phyloP scores from a whole-genome alignment of 2,888 invertebrate species.

The Sinhomidia bicolor region DNA sequence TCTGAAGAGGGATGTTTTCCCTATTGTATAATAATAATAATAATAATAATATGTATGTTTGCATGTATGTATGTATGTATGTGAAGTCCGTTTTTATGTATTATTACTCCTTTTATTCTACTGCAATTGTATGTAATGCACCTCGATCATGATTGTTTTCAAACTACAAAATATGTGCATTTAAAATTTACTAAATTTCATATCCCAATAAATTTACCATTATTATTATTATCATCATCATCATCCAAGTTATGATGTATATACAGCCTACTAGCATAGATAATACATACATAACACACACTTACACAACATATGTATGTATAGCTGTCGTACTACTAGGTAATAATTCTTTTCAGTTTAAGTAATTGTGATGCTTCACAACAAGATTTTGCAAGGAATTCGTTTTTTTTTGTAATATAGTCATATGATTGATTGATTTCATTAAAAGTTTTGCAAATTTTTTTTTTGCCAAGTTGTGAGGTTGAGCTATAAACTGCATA shows the following conservation, averaged over 20 bases:
- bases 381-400: not conserved
- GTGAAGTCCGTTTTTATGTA: not conserved
- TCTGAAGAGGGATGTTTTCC: conserved; percentile 15
- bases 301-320: too few relatives aligned
- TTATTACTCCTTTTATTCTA: too few relatives aligned
- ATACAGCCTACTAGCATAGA: not conserved
- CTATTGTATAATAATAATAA: too few relatives aligned
- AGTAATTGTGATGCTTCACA: not conserved
- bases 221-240: too few relatives aligned
- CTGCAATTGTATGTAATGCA: too few relatives aligned
- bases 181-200: conserved; percentile 6
- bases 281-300: too few relatives aligned
- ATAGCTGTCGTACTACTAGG: not conserved
- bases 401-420: not conserved
- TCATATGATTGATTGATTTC: not conserved
- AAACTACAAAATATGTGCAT: too few relatives aligned
- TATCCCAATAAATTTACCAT: not conserved
- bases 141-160: too few relatives aligned
- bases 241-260: too few relatives aligned
- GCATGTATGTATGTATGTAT: too few relatives aligned
- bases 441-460: not conserved
- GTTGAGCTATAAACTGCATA: conserved; percentile 10
- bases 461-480: not conserved
- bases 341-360: not conserved
- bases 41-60: too few relatives aligned